A percentile compares a stretch with the other conserved stretches of the same genome.
phyloP scores from a whole-genome alignment of 2,888 invertebrate genomes.

The Diabrotica balteata region DNA sequence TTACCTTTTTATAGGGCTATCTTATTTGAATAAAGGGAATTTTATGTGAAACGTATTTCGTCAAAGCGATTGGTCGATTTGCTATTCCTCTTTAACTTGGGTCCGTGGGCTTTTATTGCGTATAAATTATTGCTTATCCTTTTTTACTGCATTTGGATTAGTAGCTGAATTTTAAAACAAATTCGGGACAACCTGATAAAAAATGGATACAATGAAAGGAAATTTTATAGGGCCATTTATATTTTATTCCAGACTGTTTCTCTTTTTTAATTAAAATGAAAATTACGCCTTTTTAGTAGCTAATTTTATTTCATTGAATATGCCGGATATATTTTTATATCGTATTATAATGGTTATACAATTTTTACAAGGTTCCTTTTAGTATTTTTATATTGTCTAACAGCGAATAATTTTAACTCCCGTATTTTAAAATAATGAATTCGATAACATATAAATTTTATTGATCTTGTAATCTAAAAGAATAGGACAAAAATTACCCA shows the following conservation, averaged over 20 bases:
- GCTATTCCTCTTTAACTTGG: conserved; percentile 19
- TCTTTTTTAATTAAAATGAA: conserved; percentile 3
- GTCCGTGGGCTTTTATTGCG: conserved; percentile 20
- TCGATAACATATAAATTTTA: too few relatives aligned
- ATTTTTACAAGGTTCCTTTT: too few relatives aligned
- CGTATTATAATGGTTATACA: too few relatives aligned
- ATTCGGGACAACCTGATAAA: conserved; percentile 14
- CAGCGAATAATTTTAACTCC: too few relatives aligned
- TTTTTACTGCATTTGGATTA: conserved; percentile 24
- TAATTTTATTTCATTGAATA: too few relatives aligned
- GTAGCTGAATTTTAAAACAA: conserved; percentile 21
- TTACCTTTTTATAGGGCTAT: conserved; percentile 16
- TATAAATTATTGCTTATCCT: conserved; percentile 25
- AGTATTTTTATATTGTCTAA: too few relatives aligned
- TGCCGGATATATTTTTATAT: too few relatives aligned
- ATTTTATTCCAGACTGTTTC: not conserved
- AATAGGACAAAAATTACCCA: too few relatives aligned
- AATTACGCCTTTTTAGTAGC: not conserved
- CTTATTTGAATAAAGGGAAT: conserved; percentile 24
- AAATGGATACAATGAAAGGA: conserved; percentile 9
- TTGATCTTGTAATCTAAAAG: too few relatives aligned
- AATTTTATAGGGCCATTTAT: not conserved
- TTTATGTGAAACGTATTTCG: conserved; percentile 24
- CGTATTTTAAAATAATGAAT: too few relatives aligned
- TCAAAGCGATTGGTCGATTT: conserved; percentile 24